Base-by-base conservation (phyloP, 2,113 vertebrate genomes). In the Burhinus bistriatus region DNA sequence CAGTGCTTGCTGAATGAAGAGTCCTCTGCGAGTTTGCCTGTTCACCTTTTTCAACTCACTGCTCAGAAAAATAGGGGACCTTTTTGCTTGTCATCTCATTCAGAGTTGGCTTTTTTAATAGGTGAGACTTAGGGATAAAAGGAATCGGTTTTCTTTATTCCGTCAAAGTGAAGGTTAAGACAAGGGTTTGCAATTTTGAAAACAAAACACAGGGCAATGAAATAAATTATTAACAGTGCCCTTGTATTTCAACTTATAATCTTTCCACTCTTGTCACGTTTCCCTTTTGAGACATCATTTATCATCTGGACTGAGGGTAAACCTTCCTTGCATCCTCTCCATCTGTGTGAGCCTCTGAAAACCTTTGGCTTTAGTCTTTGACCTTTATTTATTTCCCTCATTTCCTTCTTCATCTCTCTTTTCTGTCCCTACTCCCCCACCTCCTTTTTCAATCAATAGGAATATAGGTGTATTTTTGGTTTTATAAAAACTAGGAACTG, bases 191-290 rank as follows among this genome's bases (percentile, higher is more conserved):
- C 30, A 76, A 14, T 91, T 87, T 79, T 87, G 70, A 93, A 94
- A 96, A 94, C 70, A 95, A 96, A 88, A 87, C 58, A 57, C 29
- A 69, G 52, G 65, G 20, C 47, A 90, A 65, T 57, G 40, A 79
- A 95, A 93, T 93, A 40, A 95, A 91, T 94, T 96, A 87, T 95
- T 95, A 82, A 93, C 44, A 87, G 34, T 93, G 84, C 44, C 78
- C 82, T 94, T 95, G 62, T 49, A 83, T 90, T 91, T 89, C 87
- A 78, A 90, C 62, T 93, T 34, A 38, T 52, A 95, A 57, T 92
- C 71, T 80, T 95, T 81, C 54, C 36, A 85, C 49, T 95, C 40
- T 49, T 85, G 70, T 88, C 84, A 80, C 12, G 9, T 85, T 87
- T 95, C 19, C 49, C 13, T 94, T 92, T 62, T 0, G 4, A 90